phyloP scores from a whole-genome alignment of 2,888 invertebrate genomes.

The Perdita meconis region DNA sequence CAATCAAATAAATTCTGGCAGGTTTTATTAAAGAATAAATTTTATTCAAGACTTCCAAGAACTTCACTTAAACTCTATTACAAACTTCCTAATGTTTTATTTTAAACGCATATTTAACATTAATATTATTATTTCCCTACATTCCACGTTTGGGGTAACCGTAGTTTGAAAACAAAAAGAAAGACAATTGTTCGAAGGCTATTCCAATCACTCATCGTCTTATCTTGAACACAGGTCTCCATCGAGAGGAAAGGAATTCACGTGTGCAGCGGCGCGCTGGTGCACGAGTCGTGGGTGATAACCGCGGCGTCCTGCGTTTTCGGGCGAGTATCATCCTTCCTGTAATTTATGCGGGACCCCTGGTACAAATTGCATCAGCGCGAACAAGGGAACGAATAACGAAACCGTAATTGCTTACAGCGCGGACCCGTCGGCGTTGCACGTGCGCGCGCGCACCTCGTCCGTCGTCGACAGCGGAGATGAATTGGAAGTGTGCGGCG shows the following conservation, averaged over 20 bases:
- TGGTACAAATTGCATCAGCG: constrained; percentile 25
- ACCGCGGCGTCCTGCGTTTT: constrained; percentile 73
- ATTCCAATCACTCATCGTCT: background rate
- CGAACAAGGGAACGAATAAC: constrained; percentile 20
- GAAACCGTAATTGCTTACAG: constrained; percentile 45
- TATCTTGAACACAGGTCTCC: constrained; percentile 64
- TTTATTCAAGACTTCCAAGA: too few species aligned
- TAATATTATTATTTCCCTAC: too few species aligned
- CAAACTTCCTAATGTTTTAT: too few species aligned
- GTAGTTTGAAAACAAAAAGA: too few species aligned
- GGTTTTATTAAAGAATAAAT: too few species aligned
- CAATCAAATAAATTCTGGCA: too few species aligned
- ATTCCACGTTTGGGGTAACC: too few species aligned
- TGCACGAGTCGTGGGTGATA: constrained; percentile 74
- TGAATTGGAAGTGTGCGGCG: constrained; percentile 57
- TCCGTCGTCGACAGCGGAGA: constrained; percentile 27
- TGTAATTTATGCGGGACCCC: background rate
- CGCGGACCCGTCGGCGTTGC: background rate
- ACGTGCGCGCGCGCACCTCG: constrained; percentile 47
- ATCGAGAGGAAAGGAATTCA: constrained; percentile 68
- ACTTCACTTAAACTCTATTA: background rate
- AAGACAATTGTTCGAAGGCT: background rate
- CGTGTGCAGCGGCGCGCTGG: constrained; percentile 76
- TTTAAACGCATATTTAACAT: too few species aligned
- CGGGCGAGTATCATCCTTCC: constrained; percentile 46